Conservation (phyloP, 2,113 vertebrate genomes). For the Chloropsis hardwickii region DNA sequence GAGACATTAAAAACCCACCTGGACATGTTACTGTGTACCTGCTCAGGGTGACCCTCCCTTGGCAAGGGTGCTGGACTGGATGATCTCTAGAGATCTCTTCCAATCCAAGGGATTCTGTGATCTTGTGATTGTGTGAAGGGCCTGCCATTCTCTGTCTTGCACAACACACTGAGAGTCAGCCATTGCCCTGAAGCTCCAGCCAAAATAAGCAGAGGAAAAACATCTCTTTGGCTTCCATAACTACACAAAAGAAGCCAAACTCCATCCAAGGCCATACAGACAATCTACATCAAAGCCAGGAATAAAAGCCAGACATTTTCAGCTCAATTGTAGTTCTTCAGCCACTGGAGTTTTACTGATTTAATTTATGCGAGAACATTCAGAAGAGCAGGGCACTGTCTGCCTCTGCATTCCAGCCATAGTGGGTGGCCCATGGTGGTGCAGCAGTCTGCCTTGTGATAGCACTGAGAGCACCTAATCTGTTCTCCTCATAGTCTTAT, state of each 20-base stretch:
- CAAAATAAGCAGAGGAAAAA: not conserved
- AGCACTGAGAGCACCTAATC: not conserved
- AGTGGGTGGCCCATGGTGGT: not conserved
- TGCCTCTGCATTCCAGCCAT: not conserved
- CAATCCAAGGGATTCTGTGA: not conserved
- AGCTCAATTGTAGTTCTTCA: not conserved
- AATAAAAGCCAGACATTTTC: not conserved
- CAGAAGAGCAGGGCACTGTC: not conserved
- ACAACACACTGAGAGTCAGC: not conserved
- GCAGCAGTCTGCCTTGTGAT: not conserved
- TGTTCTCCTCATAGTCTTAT: not conserved
- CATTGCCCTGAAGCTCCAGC: not conserved
- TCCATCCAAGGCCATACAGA: not conserved
- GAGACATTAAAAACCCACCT: not conserved
- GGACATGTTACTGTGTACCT: not conserved
- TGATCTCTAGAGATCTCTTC: not conserved
- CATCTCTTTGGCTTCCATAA: not conserved
- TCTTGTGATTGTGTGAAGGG: not conserved
- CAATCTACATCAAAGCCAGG: not conserved
- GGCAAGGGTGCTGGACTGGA: not conserved
- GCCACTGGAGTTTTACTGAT: not conserved
- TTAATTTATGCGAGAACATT: not conserved
- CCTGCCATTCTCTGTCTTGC: not conserved
- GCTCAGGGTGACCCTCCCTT: not conserved
- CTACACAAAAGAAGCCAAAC: not conserved